A percentile compares a stretch with the other conserved stretches of the same genome.
These are phyloP conservation scores for Callosobruchus maculatus DNA, from an alignment of 2,888 invertebrate genomes.

Conservation along the genomic window DNA sequence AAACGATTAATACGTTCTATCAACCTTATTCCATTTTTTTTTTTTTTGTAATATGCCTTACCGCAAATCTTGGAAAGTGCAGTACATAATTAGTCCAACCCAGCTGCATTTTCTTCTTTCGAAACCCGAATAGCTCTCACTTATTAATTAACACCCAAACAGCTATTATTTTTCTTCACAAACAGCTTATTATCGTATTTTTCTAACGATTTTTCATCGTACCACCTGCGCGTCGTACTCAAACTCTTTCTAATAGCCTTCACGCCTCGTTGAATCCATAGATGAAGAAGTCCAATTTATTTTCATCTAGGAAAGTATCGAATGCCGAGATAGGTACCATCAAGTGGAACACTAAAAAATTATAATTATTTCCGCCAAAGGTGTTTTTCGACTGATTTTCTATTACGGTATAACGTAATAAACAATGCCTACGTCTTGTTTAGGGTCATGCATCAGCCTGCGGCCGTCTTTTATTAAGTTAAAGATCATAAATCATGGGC, in stretches of 20 bases:
- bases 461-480: neutral
- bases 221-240: neutral
- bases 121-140: neutral
- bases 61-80: too few species aligned
- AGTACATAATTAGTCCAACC: neutral
- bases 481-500: neutral
- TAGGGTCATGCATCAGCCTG: neutral
- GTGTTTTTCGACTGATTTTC: neutral
- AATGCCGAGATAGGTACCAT: too few species aligned
- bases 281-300: neutral
- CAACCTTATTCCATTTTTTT: too few species aligned
- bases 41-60: too few species aligned
- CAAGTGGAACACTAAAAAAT: neutral
- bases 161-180: neutral
- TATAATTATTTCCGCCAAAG: neutral
- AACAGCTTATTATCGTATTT: neutral
- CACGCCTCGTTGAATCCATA: neutral
- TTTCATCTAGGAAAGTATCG: neutral
- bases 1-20: too few species aligned
- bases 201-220: neutral
- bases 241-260: neutral
- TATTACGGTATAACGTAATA: neutral
- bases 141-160: neutral
- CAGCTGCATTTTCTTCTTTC: neutral
- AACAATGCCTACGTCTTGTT: neutral